Percentiles rank a stretch among this genome's conserved stretches.
Evolutionary conservation across 2,888 invertebrate genomes (phyloP).

Genomic region (Gisinianus flammeolus): DNA sequence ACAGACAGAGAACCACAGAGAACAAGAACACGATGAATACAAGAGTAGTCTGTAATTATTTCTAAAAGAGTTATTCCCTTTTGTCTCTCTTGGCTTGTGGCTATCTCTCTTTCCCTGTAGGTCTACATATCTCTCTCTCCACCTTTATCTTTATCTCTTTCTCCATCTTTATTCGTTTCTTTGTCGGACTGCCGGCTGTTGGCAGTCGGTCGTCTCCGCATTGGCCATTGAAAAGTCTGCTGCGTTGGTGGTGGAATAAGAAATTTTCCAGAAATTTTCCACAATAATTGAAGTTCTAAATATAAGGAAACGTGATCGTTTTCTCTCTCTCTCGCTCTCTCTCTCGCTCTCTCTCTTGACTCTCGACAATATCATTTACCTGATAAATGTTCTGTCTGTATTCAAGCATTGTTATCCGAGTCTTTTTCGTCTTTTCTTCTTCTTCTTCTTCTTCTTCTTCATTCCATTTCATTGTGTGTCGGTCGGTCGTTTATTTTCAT

Average conservation of each 20-base stretch:
- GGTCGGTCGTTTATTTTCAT: slow-evolving; percentile 27
- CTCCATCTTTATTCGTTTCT: too few species aligned
- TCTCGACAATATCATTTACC: slow-evolving; percentile 2
- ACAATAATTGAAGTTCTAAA: slow-evolving; percentile 27
- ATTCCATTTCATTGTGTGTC: too few species aligned
- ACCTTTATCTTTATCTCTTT: too few species aligned
- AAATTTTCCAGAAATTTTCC: slow-evolving; percentile 21
- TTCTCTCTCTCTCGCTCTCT: too few species aligned
- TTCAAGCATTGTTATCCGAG: slow-evolving; percentile 27
- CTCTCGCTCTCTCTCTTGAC: background rate
- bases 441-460: too few species aligned
- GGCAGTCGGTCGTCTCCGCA: too few species aligned
- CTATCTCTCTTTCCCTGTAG: too few species aligned
- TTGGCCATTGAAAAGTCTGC: too few species aligned
- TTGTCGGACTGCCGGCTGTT: too few species aligned
- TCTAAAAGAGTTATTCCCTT: slow-evolving; percentile 28
- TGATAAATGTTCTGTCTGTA: slow-evolving; percentile 36
- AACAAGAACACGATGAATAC: too few species aligned
- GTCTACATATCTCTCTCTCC: too few species aligned
- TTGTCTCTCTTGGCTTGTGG: slow-evolving; percentile 28
- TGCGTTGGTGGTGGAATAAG: slow-evolving; percentile 8
- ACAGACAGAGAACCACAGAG: too few species aligned
- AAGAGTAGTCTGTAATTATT: slow-evolving; percentile 30
- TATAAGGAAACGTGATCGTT: background rate
- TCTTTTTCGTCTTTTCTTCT: background rate